Evolutionary conservation across 2,113 vertebrate species (phyloP).

Genomic region (Epinephelus fuscoguttatus): DNA sequence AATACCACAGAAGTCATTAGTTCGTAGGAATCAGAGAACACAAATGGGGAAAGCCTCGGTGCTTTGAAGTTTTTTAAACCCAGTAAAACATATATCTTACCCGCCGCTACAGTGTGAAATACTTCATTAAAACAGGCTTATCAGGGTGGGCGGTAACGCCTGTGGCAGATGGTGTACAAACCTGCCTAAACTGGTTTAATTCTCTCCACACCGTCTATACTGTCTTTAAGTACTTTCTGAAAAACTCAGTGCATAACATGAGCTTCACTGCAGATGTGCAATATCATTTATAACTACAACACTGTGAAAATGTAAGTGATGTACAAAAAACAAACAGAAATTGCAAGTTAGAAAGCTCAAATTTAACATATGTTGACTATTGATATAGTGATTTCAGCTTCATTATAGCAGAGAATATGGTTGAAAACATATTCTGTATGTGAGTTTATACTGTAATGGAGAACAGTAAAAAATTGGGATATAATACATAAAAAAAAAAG

Average conservation of each 20-base stretch:
- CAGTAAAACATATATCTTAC: background rate
- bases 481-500: background rate
- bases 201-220: background rate
- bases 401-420: background rate
- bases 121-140: conserved; percentile 11
- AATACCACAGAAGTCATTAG: background rate
- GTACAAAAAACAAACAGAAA: background rate
- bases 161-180: conserved; percentile 28
- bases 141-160: background rate
- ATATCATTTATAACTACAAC: too few relatives aligned
- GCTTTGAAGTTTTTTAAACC: background rate
- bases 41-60: background rate
- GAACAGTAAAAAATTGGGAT: background rate
- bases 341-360: background rate
- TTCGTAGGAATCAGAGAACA: background rate
- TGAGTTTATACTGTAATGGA: background rate
- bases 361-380: background rate
- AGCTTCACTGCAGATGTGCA: background rate
- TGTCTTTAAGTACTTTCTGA: background rate
- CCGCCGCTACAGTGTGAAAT: background rate
- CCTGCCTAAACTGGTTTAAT: conserved; percentile 3
- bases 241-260: background rate
- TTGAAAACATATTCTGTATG: background rate
- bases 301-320: background rate
- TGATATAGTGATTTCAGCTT: background rate